phyloP scores from a whole-genome alignment of 2,888 invertebrate species.

The Lordiphosa andalusiaca region DNA sequence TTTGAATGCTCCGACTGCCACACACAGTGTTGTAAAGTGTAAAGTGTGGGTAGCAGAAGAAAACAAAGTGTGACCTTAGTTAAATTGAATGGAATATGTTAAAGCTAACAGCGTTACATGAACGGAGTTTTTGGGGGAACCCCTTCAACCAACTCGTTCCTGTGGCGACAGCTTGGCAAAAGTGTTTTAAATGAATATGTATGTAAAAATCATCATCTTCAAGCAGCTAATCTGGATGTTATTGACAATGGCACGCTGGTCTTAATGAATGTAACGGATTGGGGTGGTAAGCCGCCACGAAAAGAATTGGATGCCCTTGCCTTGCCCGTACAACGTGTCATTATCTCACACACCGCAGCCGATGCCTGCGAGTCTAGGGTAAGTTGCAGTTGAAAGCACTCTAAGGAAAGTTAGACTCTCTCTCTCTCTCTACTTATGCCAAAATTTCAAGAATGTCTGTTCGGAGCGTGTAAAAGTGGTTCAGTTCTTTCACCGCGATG shows the following conservation, averaged over 20 bases:
- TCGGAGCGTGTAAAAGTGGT: conserved; percentile 79
- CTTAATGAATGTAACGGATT: conserved; percentile 83
- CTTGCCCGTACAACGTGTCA: conserved; percentile 82
- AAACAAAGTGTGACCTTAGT: conserved; percentile 63
- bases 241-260: conserved; percentile 78
- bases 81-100: conserved; percentile 77
- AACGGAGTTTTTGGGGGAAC: too few species aligned
- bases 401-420: not conserved
- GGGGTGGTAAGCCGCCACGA: conserved; percentile 85
- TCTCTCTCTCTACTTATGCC: too few species aligned
- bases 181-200: not conserved
- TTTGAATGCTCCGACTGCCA: not conserved
- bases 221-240: conserved; percentile 32
- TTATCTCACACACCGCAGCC: conserved; percentile 86
- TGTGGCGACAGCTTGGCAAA: too few species aligned
- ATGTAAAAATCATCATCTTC: conserved; percentile 18
- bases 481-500: conserved; percentile 86
- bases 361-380: conserved; percentile 83
- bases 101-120: conserved; percentile 1
- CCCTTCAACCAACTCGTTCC: too few species aligned
- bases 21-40: conserved; percentile 52
- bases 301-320: conserved; percentile 80
- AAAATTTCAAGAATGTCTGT: conserved; percentile 81
- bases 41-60: conserved; percentile 40
- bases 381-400: conserved; percentile 22